These are phyloP conservation scores for Eugnorisma glareosa DNA, from an alignment of 2,888 invertebrate genomes.

Conservation along the genomic window DNA sequence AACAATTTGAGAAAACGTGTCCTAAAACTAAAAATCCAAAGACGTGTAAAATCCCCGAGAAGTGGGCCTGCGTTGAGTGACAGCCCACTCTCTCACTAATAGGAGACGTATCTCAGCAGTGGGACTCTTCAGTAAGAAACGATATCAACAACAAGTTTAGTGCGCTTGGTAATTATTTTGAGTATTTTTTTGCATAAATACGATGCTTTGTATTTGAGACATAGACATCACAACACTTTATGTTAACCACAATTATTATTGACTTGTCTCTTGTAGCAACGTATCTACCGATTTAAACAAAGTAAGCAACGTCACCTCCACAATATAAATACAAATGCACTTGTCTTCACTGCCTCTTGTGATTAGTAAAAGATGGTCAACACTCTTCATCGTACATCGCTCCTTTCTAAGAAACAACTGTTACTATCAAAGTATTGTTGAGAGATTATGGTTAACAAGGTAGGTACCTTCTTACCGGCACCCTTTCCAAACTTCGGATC, in stretches of 20 bases:
- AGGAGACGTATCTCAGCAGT: background rate
- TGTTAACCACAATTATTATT: background rate
- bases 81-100: background rate
- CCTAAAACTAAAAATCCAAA: background rate
- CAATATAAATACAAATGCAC: slow-evolving; percentile 2
- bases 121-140: background rate
- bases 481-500: background rate
- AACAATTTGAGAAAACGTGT: background rate
- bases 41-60: background rate
- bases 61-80: background rate
- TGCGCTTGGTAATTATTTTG: background rate
- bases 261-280: background rate
- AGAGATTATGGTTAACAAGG: background rate
- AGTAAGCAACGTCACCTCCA: background rate
- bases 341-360: slow-evolving; percentile 22
- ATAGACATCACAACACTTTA: background rate
- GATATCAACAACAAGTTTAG: background rate
- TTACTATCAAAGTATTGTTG: slow-evolving; percentile 4
- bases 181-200: background rate
- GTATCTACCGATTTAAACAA: too few species aligned
- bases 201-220: background rate
- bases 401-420: slow-evolving; percentile 1
- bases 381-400: slow-evolving; percentile 25
- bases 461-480: background rate
- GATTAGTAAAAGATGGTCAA: slow-evolving; percentile 22